Base-by-base conservation (phyloP, 2,888 invertebrate genomes). In the Dryococelus australis region DNA sequence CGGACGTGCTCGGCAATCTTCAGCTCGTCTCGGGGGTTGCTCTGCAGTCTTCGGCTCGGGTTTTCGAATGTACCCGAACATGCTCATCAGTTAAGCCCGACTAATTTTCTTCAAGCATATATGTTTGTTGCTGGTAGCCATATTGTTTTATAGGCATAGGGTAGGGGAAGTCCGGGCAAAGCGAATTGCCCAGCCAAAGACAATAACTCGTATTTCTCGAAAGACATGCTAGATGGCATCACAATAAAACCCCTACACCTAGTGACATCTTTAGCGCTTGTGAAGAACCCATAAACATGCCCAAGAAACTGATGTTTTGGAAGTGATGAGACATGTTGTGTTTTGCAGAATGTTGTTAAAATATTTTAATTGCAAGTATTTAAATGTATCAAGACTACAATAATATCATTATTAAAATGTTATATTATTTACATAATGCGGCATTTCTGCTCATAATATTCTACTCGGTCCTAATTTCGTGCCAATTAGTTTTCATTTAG, bases 151-250 rank as follows among this genome's bases (percentile, higher is more conserved):
- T n/a, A n/a, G n/a, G n/a, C n/a, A n/a, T n/a, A n/a, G n/a, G n/a
- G n/a, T n/a, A n/a, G 65, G 65, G 65, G 65, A 65, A 65, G 65
- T 16, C 65, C 65, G 65, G 65, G 65, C 65, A 65, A 65, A 65
- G 65, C 24, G 65, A 65, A 65, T 65, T 20, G 65, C 65, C 65
- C 65, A 16, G 65, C 10, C 65, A 65, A 65, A 65, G 65, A 20
- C 10, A 65, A 65, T 20, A 65, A 9, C 10, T 65, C 10, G 8
- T 65, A 65, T 8, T 65, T 65, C 5, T 16, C 65, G 20, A 65
- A 6, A 5, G 10, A 20, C 16, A 24, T 5, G 20, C 16, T 13
- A 65, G 65, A 65, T 65, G 24, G 65, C 65, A 65, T 16, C 65
- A 20, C 65, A 24, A 65, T 20, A 20, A 8, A 65, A 16, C 16